Conservation (phyloP, 1,140 invertebrate genomes). For the Hyphantria cunea region DNA sequence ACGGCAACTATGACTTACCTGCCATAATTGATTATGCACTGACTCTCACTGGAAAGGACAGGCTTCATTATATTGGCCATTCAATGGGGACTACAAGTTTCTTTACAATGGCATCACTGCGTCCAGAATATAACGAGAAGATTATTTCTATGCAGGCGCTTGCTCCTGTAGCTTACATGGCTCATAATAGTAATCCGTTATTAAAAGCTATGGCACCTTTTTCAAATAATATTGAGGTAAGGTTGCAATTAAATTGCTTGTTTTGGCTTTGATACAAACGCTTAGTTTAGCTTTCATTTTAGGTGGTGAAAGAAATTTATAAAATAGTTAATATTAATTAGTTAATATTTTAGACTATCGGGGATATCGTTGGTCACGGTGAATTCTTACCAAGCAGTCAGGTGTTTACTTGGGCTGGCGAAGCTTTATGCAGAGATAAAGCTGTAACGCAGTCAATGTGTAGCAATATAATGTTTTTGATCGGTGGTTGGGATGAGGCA, state of each 20-base stretch:
- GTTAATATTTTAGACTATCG: slow-evolving; percentile 46
- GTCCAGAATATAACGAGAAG: slow-evolving; percentile 83
- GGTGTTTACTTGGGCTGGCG: slow-evolving; percentile 76
- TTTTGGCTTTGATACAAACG: too few relatives aligned
- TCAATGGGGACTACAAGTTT: slow-evolving; percentile 83
- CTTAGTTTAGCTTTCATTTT: too few relatives aligned
- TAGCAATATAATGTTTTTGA: slow-evolving; percentile 83
- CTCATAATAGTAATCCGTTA: slow-evolving; percentile 60
- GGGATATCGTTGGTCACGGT: slow-evolving; percentile 70
- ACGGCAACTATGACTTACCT: slow-evolving; percentile 84
- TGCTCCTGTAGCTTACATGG: slow-evolving; percentile 82
- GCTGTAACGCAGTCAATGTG: slow-evolving; percentile 81
- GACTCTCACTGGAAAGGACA: slow-evolving; percentile 66
- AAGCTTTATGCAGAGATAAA: slow-evolving; percentile 79
- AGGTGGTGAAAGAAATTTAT: too few relatives aligned
- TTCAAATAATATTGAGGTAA: slow-evolving; percentile 41
- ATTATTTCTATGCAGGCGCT: slow-evolving; percentile 82
- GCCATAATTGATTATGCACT: slow-evolving; percentile 85
- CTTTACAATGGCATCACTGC: slow-evolving; percentile 83
- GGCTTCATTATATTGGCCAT: slow-evolving; percentile 78
- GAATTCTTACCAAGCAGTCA: slow-evolving; percentile 83
- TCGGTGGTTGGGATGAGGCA: slow-evolving; percentile 81
- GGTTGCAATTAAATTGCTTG: background rate
- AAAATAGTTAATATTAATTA: too few relatives aligned
- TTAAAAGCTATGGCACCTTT: slow-evolving; percentile 43